A percentile compares a stretch with the other conserved stretches of the same genome.
Evolutionary conservation across 2,888 invertebrate genomes (phyloP).

Genomic region (Chromoteleia sp.): DNA sequence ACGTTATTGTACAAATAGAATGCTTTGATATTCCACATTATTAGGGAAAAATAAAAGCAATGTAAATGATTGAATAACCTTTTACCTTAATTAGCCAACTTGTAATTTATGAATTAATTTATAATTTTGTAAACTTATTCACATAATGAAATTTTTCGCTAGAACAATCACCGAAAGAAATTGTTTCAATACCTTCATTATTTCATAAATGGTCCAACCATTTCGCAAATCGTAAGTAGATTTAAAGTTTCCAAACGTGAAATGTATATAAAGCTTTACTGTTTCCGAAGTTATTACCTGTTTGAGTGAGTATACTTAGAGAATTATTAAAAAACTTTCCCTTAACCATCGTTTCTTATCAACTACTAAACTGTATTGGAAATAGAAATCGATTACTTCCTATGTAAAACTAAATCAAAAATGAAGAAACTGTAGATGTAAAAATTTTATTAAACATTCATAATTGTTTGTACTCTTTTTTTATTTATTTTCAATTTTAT

Average conservation of each 20-base stretch:
- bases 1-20: no score
- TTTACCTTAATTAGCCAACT: no score
- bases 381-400: slow-evolving; percentile 23
- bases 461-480: no score
- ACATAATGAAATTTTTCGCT: not conserved
- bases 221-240: slow-evolving; percentile 46
- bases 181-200: slow-evolving; percentile 39
- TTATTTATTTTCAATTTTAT: no score
- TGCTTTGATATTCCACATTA: no score
- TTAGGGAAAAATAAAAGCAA: no score
- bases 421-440: not conserved
- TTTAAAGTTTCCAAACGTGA: slow-evolving; percentile 47
- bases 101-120: not conserved
- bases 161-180: slow-evolving; percentile 3
- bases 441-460: not conserved
- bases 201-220: slow-evolving; percentile 27
- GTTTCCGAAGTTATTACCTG: slow-evolving; percentile 47
- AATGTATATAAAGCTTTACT: slow-evolving; percentile 43
- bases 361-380: slow-evolving; percentile 42
- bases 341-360: slow-evolving; percentile 41
- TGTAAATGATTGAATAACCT: no score
- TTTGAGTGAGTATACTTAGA: slow-evolving; percentile 49
- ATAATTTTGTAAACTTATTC: not conserved
- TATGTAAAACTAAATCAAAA: slow-evolving; percentile 21
- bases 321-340: slow-evolving; percentile 55